phyloP scores from a whole-genome alignment of 2,888 invertebrate genomes.

The Onchidella celtica region DNA sequence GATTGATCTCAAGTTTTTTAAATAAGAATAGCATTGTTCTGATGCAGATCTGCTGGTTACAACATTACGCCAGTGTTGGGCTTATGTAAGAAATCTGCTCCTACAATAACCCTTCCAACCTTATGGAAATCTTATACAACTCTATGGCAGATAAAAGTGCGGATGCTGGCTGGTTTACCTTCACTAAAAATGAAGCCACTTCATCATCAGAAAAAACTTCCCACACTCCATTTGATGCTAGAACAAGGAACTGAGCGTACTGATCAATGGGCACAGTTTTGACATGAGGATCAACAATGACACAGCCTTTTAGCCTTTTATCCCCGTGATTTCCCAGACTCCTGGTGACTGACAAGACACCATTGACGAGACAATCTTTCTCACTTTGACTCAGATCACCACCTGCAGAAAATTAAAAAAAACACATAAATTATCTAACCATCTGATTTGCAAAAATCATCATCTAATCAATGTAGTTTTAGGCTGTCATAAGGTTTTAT shows the following conservation, averaged over 20 bases:
- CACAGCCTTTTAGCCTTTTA: constrained; percentile 70
- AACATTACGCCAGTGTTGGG: no score
- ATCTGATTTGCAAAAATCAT: no score
- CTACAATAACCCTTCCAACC: no score
- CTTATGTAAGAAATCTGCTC: no score
- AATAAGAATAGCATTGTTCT: no score
- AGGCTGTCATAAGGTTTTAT: no score
- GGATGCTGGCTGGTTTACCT: constrained; percentile 61
- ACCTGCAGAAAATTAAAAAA: constrained; percentile 59
- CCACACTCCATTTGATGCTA: constrained; percentile 78
- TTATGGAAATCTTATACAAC: no score
- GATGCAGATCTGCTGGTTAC: no score
- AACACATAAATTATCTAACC: background rate
- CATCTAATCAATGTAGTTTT: no score
- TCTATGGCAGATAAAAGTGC: no score
- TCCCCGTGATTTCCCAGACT: constrained; percentile 80
- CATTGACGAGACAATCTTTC: constrained; percentile 73
- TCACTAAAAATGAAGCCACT: constrained; percentile 69
- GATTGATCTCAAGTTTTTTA: no score
- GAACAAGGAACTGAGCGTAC: constrained; percentile 76
- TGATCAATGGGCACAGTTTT: constrained; percentile 73
- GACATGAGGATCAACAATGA: constrained; percentile 72
- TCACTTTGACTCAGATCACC: constrained; percentile 73
- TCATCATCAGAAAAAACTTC: constrained; percentile 77
- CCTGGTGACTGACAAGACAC: constrained; percentile 75